Percentiles rank a stretch among this genome's conserved stretches.
phyloP scores from a whole-genome alignment of 2,797 vertebrate species.

The Hypotaenidia okinawae region DNA sequence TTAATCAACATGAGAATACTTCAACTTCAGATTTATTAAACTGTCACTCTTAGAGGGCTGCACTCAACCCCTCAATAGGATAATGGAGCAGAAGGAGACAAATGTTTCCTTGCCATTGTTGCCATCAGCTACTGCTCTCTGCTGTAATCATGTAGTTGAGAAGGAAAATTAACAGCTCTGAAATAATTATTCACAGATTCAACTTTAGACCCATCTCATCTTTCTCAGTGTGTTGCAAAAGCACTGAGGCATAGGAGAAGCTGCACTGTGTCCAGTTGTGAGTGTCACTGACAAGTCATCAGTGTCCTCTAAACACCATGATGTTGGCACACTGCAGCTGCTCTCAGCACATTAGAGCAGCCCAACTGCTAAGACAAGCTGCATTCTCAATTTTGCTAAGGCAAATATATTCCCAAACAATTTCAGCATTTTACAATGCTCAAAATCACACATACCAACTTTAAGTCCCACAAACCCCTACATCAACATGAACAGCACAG shows the following conservation, averaged over 20 bases:
- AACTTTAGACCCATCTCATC: background rate
- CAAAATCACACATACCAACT: background rate
- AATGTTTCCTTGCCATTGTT: background rate
- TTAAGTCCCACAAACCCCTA: background rate
- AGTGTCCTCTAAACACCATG: background rate
- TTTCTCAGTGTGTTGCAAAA: background rate
- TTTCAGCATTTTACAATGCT: background rate
- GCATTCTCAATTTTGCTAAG: background rate
- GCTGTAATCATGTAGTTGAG: background rate
- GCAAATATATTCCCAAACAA: background rate
- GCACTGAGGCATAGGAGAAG: background rate
- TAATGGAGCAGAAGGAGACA: background rate
- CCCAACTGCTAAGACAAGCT: background rate
- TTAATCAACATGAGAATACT: constrained; percentile 46
- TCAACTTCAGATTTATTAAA: constrained; percentile 59
- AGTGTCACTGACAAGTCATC: background rate
- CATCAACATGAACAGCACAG: background rate
- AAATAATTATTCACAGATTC: background rate
- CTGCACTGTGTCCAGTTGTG: background rate
- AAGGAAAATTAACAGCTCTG: background rate
- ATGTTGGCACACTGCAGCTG: background rate
- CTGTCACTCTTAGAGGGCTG: constrained; percentile 34
- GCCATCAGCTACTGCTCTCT: background rate
- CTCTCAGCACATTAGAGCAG: background rate
- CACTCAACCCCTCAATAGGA: background rate